Evolutionary conservation across 2,113 vertebrate genomes (phyloP).

Genomic region (Bubalus kerabau): DNA sequence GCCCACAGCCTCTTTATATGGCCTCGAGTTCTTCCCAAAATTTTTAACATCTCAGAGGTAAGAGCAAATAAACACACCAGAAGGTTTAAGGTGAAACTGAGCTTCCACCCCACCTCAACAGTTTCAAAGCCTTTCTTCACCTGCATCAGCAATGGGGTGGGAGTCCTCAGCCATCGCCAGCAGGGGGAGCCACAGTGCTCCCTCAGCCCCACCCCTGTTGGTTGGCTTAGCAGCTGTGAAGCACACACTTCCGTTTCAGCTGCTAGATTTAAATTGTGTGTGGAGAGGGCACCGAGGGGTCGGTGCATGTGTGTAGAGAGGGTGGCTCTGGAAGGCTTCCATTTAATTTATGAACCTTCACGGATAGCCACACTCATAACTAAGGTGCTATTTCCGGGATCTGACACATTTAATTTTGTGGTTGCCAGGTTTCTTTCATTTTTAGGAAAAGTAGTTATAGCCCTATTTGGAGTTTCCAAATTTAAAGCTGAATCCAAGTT

Average conservation of each 20-base stretch:
- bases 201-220: not conserved
- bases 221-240: not conserved
- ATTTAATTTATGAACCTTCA: not conserved
- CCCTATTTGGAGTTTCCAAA: slow-evolving; percentile 32
- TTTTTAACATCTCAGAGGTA: not conserved
- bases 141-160: not conserved
- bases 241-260: not conserved
- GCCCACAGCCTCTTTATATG: not conserved
- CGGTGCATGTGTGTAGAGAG: not conserved
- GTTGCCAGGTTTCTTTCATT: slow-evolving; percentile 39
- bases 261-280: not conserved
- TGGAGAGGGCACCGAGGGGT: not conserved
- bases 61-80: not conserved
- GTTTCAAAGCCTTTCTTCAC: not conserved
- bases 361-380: not conserved
- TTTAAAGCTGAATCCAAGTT: slow-evolving; percentile 15
- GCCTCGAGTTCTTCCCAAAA: not conserved
- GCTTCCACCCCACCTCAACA: not conserved
- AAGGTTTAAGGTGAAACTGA: not conserved
- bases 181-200: not conserved
- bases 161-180: too few relatives aligned
- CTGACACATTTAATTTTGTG: slow-evolving; percentile 42
- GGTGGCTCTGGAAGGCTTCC: not conserved
- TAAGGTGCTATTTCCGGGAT: slow-evolving; percentile 17
- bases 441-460: slow-evolving; percentile 23